Evolutionary conservation across 1,140 invertebrate species (phyloP).

Genomic region (Drosophila teissieri): DNA sequence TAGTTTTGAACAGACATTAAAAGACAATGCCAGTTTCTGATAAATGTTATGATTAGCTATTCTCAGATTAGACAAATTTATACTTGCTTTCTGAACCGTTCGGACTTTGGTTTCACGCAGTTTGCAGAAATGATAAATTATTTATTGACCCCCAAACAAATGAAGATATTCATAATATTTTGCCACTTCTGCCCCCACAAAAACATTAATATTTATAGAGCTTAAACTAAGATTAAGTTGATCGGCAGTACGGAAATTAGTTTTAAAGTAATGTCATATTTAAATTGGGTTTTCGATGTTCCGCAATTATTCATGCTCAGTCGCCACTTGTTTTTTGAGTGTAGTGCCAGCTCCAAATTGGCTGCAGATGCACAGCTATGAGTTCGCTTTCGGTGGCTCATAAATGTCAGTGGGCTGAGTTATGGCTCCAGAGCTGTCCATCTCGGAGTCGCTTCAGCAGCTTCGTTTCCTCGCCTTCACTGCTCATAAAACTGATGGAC

Average conservation of each 20-base stretch:
- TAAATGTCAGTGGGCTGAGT: slow-evolving; percentile 49
- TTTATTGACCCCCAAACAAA: slow-evolving; percentile 6
- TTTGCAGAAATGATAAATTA: slow-evolving; percentile 16
- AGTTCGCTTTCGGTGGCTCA: slow-evolving; percentile 41
- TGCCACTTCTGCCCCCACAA: not conserved
- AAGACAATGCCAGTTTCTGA: slow-evolving; percentile 2
- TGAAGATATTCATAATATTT: slow-evolving; percentile 23
- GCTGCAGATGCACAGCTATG: slow-evolving; percentile 24
- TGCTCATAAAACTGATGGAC: slow-evolving; percentile 50
- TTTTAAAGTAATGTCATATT: slow-evolving; percentile 14
- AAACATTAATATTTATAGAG: slow-evolving; percentile 6
- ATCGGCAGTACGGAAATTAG: slow-evolving; percentile 21
- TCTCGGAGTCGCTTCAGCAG: slow-evolving; percentile 17
- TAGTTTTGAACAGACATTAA: slow-evolving; percentile 2
- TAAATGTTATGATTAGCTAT: slow-evolving; percentile 11
- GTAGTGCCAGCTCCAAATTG: slow-evolving; percentile 28
- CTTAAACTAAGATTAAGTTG: slow-evolving; percentile 21
- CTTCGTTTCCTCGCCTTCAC: slow-evolving; percentile 17
- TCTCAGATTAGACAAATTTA: not conserved
- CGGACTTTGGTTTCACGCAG: not conserved
- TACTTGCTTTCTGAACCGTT: not conserved
- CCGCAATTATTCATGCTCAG: too few species aligned
- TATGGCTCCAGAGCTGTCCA: slow-evolving; percentile 33
- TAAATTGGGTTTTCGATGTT: slow-evolving; percentile 1
- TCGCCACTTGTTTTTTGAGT: slow-evolving; percentile 6